Evolutionary conservation across 2,113 vertebrate species (phyloP), one percentile per base, ranked within the genome.

Genomic region (Nestor notabilis): DNA sequence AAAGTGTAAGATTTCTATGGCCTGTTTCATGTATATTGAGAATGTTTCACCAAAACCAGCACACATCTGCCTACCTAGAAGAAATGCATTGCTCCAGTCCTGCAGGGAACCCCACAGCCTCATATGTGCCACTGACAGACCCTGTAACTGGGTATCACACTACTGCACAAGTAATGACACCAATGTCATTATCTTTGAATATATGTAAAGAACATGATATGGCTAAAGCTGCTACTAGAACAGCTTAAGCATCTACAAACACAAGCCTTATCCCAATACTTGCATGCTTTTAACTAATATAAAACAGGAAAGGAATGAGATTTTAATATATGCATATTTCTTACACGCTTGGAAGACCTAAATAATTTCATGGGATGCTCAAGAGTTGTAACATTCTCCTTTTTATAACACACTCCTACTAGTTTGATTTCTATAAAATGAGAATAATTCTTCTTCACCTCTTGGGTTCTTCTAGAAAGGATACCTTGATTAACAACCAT

Each of bases 61-160:
- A 52, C 20, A 46, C 9, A 52, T 3, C 4, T 5, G 1, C 39
- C 29, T 9, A 3, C 17, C 33, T 44, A 47, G 35, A 76, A 56
- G 19, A 76, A 75, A 75, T 3, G 0, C 23, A 43, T 17, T 35
- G 82, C 6, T 53, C 20, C 16, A 18, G 33, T 69, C 31, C 52
- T 61, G 24, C 4, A 1, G 29, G 41, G 63, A 92, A 43, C 33
- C 10, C 23, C 35, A n/a, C 17, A 71, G 47, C 11, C 39, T 25
- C 0, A 1, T 15, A 16, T 49, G 29, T 19, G 52, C 28, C 70
- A 41, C 18, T 31, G n/a, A 71, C 29, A 66, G 47, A 58, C 27
- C 3, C 2, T 29, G 39, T 2, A 2, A 17, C 52, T 21, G 29
- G 31, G 11, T 23, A 55, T 46, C 31, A 35, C 0, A 0, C 35